Percentiles rank a stretch among this genome's conserved stretches.
Conservation (phyloP, 2,888 invertebrate genomes). For the Protophormia terraenovae region DNA sequence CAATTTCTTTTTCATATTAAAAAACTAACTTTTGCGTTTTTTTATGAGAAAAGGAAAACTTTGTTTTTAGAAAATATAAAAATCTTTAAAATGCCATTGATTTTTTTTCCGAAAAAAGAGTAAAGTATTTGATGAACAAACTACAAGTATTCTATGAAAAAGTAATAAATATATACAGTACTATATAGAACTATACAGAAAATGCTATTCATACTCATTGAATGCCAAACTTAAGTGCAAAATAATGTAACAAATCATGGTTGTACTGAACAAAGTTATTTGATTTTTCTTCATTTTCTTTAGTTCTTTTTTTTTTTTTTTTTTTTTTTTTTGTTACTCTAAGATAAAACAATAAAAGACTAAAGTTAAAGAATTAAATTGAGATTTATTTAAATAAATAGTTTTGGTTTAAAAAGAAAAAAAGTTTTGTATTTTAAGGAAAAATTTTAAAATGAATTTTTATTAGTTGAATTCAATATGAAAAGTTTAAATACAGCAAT, state of each 20-base stretch:
- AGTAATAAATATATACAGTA: not conserved
- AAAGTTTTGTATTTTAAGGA: not conserved
- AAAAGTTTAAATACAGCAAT: no score
- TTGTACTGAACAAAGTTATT: constrained; percentile 11
- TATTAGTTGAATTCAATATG: not conserved
- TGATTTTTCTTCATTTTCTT: not conserved
- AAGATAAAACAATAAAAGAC: constrained; percentile 7
- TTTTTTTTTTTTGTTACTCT: no score
- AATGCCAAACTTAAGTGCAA: constrained; percentile 56
- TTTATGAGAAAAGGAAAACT: constrained; percentile 12
- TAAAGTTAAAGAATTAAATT: not conserved
- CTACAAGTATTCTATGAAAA: not conserved
- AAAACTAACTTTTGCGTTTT: not conserved
- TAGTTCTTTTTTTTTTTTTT: not conserved
- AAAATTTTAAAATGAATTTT: not conserved
- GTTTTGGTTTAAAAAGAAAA: constrained; percentile 1
- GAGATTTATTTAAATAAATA: constrained; percentile 35
- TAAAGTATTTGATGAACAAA: constrained; percentile 10
- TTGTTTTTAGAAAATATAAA: not conserved
- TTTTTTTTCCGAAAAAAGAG: not conserved
- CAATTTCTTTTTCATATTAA: not conserved
- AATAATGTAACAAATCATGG: constrained; percentile 57
- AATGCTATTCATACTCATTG: constrained; percentile 33
- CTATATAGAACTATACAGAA: not conserved
- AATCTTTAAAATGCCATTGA: constrained; percentile 37